Evolutionary conservation across 2,113 vertebrate genomes (phyloP).

Genomic region (Petroica traversi): DNA sequence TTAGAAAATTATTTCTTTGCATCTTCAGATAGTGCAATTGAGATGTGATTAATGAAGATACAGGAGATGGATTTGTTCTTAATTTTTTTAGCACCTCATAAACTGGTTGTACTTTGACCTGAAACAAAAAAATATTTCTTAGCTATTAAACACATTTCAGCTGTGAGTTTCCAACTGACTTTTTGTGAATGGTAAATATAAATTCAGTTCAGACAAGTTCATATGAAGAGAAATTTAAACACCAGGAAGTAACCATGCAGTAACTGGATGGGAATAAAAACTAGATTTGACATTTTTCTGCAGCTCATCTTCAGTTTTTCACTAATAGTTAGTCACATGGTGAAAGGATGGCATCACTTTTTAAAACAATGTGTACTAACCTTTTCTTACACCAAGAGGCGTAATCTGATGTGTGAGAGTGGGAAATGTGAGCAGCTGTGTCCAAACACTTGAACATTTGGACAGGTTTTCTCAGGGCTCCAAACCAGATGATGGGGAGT

Average conservation of each 20-base stretch:
- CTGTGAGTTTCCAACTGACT: not conserved
- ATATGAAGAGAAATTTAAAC: not conserved
- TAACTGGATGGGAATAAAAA: not conserved
- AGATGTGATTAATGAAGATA: not conserved
- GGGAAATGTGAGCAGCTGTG: not conserved
- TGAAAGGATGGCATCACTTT: not conserved
- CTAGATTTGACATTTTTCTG: not conserved
- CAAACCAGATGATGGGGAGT: no score
- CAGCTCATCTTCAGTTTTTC: not conserved
- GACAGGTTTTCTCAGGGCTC: not conserved
- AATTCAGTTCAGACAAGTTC: not conserved
- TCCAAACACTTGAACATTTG: accelerated
- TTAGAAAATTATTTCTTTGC: not conserved
- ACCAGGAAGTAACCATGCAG: not conserved
- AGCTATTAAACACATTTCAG: not conserved
- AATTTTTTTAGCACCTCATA: not conserved
- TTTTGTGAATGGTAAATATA: not conserved
- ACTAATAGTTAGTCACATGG: not conserved
- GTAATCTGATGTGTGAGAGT: not conserved
- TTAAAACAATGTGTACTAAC: not conserved
- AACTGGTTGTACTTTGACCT: not conserved
- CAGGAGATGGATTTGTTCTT: not conserved
- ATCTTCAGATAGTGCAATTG: not conserved
- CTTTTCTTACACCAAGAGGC: not conserved
- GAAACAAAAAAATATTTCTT: not conserved